phyloP scores from a whole-genome alignment of 2,797 vertebrate genomes.

The Lerista edwardsae region DNA sequence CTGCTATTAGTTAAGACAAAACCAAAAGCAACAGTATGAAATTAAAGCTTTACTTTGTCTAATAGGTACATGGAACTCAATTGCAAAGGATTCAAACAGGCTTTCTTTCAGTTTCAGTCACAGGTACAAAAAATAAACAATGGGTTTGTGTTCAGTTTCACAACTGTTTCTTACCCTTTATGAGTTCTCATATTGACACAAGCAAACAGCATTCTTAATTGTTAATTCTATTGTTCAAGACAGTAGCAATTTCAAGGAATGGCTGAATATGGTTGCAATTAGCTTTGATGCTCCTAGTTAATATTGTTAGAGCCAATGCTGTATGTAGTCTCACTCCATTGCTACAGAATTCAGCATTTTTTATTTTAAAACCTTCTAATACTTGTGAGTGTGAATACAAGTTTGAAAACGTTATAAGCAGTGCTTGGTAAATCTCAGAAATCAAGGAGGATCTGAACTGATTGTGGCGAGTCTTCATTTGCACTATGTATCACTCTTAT shows the following conservation, averaged over 20 bases:
- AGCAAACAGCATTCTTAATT: not conserved
- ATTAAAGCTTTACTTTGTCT: slow-evolving; percentile 2
- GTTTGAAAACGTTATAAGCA: not conserved
- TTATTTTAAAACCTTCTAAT: not conserved
- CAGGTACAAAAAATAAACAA: slow-evolving; percentile 6
- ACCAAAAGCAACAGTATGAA: not conserved
- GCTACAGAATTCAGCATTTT: not conserved
- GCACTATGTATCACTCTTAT: not conserved
- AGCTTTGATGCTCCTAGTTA: not conserved
- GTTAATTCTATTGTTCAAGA: not conserved
- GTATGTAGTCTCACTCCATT: not conserved
- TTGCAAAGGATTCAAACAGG: not conserved
- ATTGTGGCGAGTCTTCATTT: not conserved
- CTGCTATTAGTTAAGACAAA: not conserved
- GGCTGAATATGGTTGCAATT: not conserved
- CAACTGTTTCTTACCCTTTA: not conserved
- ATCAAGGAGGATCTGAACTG: not conserved
- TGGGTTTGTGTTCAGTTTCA: not conserved
- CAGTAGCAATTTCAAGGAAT: slow-evolving; percentile 4
- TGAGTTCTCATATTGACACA: slow-evolving; percentile 6
- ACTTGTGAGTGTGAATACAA: not conserved
- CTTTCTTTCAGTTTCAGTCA: slow-evolving; percentile 18
- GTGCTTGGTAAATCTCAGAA: not conserved
- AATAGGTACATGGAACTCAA: not conserved
- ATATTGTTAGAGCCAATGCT: not conserved